Evolutionary conservation across 2,113 vertebrate species (phyloP), one percentile per base, ranked within the genome.

Genomic region (Neolamprologus brichardi): DNA sequence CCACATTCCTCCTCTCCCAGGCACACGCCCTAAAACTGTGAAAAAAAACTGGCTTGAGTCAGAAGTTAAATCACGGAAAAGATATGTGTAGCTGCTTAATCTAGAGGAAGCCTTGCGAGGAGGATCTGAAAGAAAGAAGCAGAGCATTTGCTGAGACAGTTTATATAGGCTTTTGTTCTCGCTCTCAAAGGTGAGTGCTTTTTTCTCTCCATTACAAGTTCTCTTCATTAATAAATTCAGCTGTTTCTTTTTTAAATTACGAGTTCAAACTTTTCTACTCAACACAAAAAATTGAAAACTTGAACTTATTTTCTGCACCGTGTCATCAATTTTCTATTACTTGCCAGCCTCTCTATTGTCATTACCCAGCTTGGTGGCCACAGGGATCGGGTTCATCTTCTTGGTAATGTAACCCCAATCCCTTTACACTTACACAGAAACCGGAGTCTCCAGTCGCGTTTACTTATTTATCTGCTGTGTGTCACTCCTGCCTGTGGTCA

Each of bases 1-100:
- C 49, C 90, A 92, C 94, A 95, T 95, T 95, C 93, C 93, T 95
- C 75, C 91, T 92, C 92, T 92, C 93, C 82, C 87, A 91, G 85
- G 93, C 94, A 95, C 94, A 96, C 96, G 96, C 96, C 96, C 96
- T 95, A 82, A 94, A 91, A 95, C 93, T 92, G 88, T 79, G 89
- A 88, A 91, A 79, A 79, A 86, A 93, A 91, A 92, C 88, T 93
- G 92, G 88, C 88, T 80, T 53, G 79, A 89, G 83, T 34, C 87
- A 91, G 93, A 91, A 90, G 94, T 94, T 94, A 94, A 95, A 96
- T 95, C 93, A 93, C 94, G 92, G 95, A 94, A 94, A 93, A 95
- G 92, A 93, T 95, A 91, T 91, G 93, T 91, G 92, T 87, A 88
- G 87, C 83, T 85, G 93, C 17, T 88, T 91, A 70, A 93, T 95